Base-by-base conservation (phyloP, 2,797 vertebrate genomes). In the Acipenser ruthenus region DNA sequence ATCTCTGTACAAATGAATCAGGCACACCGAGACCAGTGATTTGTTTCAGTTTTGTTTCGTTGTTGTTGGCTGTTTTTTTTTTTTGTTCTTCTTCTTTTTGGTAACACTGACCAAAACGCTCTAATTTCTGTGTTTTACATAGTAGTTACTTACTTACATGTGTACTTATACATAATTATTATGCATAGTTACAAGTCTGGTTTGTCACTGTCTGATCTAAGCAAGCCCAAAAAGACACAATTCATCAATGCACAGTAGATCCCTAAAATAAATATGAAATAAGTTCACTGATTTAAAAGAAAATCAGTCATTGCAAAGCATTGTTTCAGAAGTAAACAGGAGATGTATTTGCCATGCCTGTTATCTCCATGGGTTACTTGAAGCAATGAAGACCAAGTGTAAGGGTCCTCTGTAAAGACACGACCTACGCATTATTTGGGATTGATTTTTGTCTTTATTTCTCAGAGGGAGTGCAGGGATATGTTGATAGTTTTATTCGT, bases 1-100 rank as follows among this genome's bases (percentile, higher is more conserved):
- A 80, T 78, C 68, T 72, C 79, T 76, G 69, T 79, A 83, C 82
- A 88, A 87, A 86, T 80, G 82, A 84, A 86, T 80, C 79, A 82
- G 80, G 85, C 80, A 81, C 73, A 81, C 84, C 83, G 77, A 78
- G 85, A 87, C 23, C 23, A 2, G 23, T 37, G 23, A 37, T 37
- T 37, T 37, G 23, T 37, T 37, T 37, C 23, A 37, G 23, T 37
- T 37, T 37, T 37, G 23, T 37, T 37, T 37, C 2, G 23, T 37
- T 37, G 23, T 37, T 37, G 23, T 1, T 37, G 23, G 23, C 23
- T 37, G 23, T 37, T 37, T 37, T 37, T 37, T 37, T 37, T 37
- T 37, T 37, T 37, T 18, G 23, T 37, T 37, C 23, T 37, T 37
- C 2, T 37, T 37, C 23, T 37, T 37, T 37, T 37, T 37, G 23